Evolutionary conservation across 1,140 invertebrate species (phyloP).

Genomic region (Andricus grossulariae): DNA sequence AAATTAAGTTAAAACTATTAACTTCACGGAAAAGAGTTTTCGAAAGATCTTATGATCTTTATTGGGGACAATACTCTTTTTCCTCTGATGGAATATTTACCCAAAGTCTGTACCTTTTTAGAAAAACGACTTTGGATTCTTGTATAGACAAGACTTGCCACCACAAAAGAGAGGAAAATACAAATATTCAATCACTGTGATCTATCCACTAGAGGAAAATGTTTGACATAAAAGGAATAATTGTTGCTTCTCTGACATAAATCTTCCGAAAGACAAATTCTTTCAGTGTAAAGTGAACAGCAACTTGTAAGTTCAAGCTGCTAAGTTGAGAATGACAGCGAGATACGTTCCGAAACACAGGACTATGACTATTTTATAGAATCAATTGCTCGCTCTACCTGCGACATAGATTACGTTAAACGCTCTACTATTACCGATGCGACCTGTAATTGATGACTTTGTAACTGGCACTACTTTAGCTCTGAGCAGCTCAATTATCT

Average conservation of each 20-base stretch:
- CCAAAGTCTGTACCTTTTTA: no score
- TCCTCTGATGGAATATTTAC: no score
- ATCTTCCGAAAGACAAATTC: neutral
- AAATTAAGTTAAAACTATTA: no score
- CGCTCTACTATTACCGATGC: constrained; percentile 22
- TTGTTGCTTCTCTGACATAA: constrained; percentile 13
- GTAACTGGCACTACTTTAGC: constrained; percentile 22
- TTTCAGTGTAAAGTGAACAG: neutral
- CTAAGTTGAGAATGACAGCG: neutral
- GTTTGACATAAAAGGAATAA: neutral
- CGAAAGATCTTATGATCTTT: no score
- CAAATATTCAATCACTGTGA: no score
- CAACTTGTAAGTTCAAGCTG: neutral
- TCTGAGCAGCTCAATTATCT: constrained; percentile 25
- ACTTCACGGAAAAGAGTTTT: no score
- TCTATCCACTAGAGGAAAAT: no score
- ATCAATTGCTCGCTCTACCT: neutral
- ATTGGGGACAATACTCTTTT: no score
- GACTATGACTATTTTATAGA: no score
- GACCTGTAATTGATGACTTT: constrained; percentile 30
- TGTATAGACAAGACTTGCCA: no score
- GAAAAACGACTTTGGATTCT: no score
- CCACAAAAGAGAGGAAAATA: no score
- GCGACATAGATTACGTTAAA: constrained; percentile 28
- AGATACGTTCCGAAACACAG: neutral